Base-by-base conservation (phyloP, 2,113 vertebrate species). In the Phyllostomus discolor region DNA sequence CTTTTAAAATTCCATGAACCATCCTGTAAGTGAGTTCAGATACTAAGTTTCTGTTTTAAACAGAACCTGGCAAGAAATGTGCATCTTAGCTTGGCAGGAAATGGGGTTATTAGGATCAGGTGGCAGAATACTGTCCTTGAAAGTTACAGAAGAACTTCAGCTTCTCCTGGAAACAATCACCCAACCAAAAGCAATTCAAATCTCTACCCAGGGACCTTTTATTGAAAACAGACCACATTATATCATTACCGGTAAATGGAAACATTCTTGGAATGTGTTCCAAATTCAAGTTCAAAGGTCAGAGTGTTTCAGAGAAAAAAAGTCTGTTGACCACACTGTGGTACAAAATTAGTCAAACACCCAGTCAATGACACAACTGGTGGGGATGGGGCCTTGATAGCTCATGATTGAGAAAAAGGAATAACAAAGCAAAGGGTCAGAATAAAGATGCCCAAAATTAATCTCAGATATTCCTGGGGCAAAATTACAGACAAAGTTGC, bases 251-350 rank as follows among this genome's bases (percentile, higher is more conserved):
- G 10, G 59, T 62, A 82, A 75, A 96, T 54, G 52, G 90, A 94
- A 88, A 57, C 43, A 78, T 50, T 84, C 84, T 83, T 89, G 81
- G 50, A 78, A 88, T 62, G 62, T 50, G 67, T 26, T 88, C 69
- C 72, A 95, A 81, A 92, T 62, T 97, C 72, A 93, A 85, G 88
- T 80, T 95, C 95, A 96, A 96, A 96, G 62, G 50, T 86, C 54
- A 92, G 17, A 91, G 62, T 46, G 82, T 90, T 93, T 31, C 95
- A 96, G 24, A 70, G 41, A 66, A 64, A 85, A 90, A 81, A 93
- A 92, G 35, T 62, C 72, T 95, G 70, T 52, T 90, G 52, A 88
- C 19, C 26, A 92, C 2, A 95, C 20, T 26, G 50, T 24, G 19
- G 52, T 31, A 80, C 38, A 46, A 50, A 91, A 14, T 46, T 66